These are phyloP conservation scores for Drosophila koepferae DNA, from an alignment of 2,888 invertebrate species.

Conservation along the genomic window DNA sequence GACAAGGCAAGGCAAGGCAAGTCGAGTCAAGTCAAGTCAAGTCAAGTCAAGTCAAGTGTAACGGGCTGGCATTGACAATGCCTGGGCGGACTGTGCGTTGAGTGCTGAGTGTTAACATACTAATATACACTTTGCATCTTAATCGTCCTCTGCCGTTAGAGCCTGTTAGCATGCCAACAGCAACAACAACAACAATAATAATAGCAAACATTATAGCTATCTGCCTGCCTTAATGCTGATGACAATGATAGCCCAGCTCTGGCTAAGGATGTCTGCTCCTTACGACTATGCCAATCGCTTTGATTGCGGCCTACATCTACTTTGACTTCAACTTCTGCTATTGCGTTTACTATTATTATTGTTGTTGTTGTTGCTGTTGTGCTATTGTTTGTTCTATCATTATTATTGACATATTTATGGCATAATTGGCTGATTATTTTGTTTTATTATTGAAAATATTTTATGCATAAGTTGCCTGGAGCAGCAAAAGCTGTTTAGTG, in stretches of 20 bases:
- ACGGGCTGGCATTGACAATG: slow-evolving; percentile 45
- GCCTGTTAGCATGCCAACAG: slow-evolving; percentile 43
- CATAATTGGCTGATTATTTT: slow-evolving; percentile 51
- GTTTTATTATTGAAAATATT: slow-evolving; percentile 46
- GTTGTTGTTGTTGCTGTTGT: slow-evolving; percentile 18
- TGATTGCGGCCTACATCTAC: slow-evolving; percentile 50
- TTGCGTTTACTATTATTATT: slow-evolving; percentile 1
- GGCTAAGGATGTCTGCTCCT: slow-evolving; percentile 26
- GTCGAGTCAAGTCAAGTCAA: slow-evolving; percentile 4
- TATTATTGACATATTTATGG: slow-evolving; percentile 62
- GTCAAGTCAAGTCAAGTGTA: slow-evolving; percentile 70
- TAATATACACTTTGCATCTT: slow-evolving; percentile 80
- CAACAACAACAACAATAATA: slow-evolving; percentile 25
- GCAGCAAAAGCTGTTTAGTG: slow-evolving; percentile 14
- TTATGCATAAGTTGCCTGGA: slow-evolving; percentile 41
- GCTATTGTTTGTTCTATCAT: slow-evolving; percentile 47
- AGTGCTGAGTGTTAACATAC: slow-evolving; percentile 73
- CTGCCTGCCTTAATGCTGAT: slow-evolving; percentile 29
- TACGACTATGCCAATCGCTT: slow-evolving; percentile 27
- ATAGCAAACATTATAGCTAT: slow-evolving; percentile 3
- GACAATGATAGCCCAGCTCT: slow-evolving; percentile 36
- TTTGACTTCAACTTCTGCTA: slow-evolving; percentile 5
- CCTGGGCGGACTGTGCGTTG: slow-evolving; percentile 15
- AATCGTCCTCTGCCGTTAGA: slow-evolving; percentile 65
- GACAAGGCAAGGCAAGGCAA: neutral